These are phyloP conservation scores for Argya squamiceps DNA, from an alignment of 2,797 vertebrate genomes.

Conservation along the genomic window DNA sequence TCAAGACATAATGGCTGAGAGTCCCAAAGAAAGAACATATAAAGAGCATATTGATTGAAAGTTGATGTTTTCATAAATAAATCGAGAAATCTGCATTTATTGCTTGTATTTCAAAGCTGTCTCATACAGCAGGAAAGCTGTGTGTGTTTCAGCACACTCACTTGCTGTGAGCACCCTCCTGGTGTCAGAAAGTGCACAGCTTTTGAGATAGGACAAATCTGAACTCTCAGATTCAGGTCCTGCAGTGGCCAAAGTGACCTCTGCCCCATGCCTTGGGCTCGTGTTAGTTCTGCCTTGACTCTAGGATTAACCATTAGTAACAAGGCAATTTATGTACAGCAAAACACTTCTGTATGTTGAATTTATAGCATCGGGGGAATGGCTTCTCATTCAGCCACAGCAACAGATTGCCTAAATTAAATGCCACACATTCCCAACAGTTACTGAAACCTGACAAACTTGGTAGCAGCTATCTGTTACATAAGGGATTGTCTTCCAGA, in stretches of 20 bases:
- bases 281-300: neutral
- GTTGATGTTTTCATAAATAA: neutral
- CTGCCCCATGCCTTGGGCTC: neutral
- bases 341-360: neutral
- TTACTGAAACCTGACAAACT: neutral
- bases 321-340: neutral
- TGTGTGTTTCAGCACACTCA: neutral
- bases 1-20: neutral
- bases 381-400: neutral
- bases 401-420: neutral
- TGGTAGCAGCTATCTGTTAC: neutral
- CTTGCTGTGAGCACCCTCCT: neutral
- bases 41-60: neutral
- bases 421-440: neutral
- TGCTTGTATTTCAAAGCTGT: neutral
- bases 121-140: neutral
- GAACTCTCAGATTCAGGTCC: neutral
- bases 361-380: neutral
- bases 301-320: neutral
- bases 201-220: accelerated
- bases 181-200: neutral
- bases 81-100: neutral
- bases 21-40: neutral
- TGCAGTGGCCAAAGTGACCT: neutral
- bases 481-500: neutral